Evolutionary conservation across 92 coral and sea anemone genomes (phyloP), one percentile per base, ranked within the genome.

Genomic region (Micromussa lordhowensis): DNA sequence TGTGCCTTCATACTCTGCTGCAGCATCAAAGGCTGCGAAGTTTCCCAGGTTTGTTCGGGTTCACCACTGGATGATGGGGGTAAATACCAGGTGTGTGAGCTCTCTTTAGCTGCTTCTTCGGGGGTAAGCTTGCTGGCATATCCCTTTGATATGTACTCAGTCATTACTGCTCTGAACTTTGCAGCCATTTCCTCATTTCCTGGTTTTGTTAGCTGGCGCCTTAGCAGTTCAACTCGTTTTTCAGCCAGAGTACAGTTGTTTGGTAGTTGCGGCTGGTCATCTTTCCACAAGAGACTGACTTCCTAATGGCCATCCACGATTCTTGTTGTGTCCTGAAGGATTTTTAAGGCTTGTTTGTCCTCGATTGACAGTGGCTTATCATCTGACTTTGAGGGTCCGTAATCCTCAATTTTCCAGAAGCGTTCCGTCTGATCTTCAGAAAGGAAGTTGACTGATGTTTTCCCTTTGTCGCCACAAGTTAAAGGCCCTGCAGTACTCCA

Each of bases 351-450:
- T 34, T 88, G 83, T 59, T 82, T 79, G 73, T 88, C 94, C 24
- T 82, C 92, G n/a, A 74, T 75, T 19, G 93, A 91, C 61, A 88
- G 88, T 49, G 78, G 86, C 31, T 54, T 87, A 7, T 80, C 82
- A 35, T 29, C 78, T 21, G 90, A 31, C 78, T 38, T 72, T 24
- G 79, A 59, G 22, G 91, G 77, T 30, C 94, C 93, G 31, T 83
- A 80, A 28, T 72, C 89, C 80, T 94, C 96, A 22, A 92, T 57
- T 19, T 75, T 86, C 96, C 91, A 94, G 61, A 94, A 91, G 28
- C 73, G 78, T 64, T 91, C 94, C 16, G 91, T 64, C 44, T 77
- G 94, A 3, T 89, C 87, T 21, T 87, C 87, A 44, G 90, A 53
- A 3, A 79, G 38, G n/a, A 34, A 86, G 72, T 80, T 90, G 5